Evolutionary conservation across 2,888 invertebrate genomes (phyloP), one percentile per base, ranked within the genome.

Genomic region (Drosophila hamatofila): DNA sequence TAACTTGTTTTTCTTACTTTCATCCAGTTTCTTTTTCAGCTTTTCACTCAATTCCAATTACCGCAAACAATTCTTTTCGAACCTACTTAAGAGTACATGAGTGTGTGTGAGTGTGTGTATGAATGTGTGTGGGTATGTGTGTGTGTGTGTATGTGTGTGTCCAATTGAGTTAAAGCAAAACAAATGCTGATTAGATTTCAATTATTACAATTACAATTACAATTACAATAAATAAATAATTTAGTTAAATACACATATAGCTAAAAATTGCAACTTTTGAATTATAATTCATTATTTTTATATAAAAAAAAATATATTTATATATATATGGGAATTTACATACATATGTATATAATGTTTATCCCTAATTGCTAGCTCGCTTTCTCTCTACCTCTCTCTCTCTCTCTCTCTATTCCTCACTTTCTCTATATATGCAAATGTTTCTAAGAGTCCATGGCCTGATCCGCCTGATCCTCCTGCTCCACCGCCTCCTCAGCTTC

Each of bases 261-360:
- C 77, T 80, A 72, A 61, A 60, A 78, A 79, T 76, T 78, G 73
- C 77, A 80, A 70, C 65, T 60, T 49, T 76, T 23, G 62, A 69
- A 57, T 72, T 57, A 63, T 51, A 52, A 57, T 60, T 54, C 44
- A 21, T 33, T 49, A 52, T 16, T 35, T 54, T 25, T 9, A 25
- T 54, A 54, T 25, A 39, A 54, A 54, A 54, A 52, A 54, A 54
- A 54, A 54, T 30, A 30, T 56, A 21, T 56, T 5, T 42, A 16
- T 42, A 33, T 56, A 33, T 51, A 42, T 62, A 25, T 9, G 56
- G 33, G 33, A 48, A 49, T 65, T 65, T 75, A 75, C 65, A 75
- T 55, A 35, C 42, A 64, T 59, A 51, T 44, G 41, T 67, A 33
- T 72, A 27, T 66, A 54, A 55, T 46, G 35, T 48, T 37, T 18